Percentiles rank a stretch among this genome's conserved stretches.
phyloP scores from a whole-genome alignment of 2,113 vertebrate species.

The Thermophis baileyi region DNA sequence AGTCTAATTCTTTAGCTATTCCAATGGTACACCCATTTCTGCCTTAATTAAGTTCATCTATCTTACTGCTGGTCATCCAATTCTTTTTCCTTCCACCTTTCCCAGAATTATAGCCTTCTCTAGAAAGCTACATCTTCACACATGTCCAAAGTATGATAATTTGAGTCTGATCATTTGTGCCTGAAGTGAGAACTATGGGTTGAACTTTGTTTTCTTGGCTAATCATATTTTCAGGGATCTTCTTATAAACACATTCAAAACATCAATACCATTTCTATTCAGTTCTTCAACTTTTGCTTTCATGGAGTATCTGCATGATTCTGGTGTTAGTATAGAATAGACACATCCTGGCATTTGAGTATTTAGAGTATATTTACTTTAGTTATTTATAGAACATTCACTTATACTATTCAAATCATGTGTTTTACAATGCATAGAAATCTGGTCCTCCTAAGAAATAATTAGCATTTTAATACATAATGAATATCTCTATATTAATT shows the following conservation, averaged over 20 bases:
- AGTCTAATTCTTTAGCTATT: background rate
- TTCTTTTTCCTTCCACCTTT: background rate
- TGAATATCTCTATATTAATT: background rate
- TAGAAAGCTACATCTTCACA: background rate
- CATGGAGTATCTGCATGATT: background rate
- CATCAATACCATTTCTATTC: background rate
- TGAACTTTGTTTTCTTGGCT: background rate
- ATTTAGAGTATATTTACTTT: background rate
- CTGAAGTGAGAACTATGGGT: background rate
- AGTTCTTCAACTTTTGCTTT: background rate
- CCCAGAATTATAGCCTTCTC: background rate
- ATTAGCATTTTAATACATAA: background rate
- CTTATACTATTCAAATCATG: background rate
- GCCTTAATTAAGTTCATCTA: background rate
- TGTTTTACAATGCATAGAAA: background rate
- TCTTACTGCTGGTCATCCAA: background rate
- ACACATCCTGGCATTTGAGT: background rate
- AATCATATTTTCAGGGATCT: background rate
- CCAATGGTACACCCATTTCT: background rate
- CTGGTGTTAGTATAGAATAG: background rate
- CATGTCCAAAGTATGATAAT: background rate
- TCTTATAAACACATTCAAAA: background rate
- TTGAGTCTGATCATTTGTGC: background rate
- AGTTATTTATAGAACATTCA: background rate
- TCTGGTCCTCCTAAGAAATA: background rate